phyloP scores from a whole-genome alignment of 2,113 vertebrate genomes.

The Zapornia atra region DNA sequence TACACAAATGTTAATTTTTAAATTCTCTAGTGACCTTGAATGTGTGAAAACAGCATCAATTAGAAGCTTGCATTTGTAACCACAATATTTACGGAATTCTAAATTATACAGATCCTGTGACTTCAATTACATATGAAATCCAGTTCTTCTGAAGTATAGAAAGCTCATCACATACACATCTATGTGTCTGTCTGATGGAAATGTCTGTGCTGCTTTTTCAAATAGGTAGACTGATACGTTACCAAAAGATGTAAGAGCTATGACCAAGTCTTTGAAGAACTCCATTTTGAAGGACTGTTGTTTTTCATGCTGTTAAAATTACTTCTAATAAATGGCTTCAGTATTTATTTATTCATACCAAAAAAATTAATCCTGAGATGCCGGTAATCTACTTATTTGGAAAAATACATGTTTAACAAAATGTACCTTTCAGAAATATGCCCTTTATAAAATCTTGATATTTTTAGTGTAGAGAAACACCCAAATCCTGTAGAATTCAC shows the following conservation, averaged over 20 bases:
- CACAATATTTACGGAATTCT: not conserved
- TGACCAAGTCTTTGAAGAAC: not conserved
- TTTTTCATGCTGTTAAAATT: conserved; percentile 39
- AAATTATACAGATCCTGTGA: not conserved
- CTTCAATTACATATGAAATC: not conserved
- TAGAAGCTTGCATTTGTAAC: not conserved
- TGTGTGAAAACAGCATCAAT: not conserved
- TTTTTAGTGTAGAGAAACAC: not conserved
- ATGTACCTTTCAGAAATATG: conserved; percentile 7
- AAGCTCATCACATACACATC: not conserved
- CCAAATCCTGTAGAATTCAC: not conserved
- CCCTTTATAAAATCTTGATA: not conserved
- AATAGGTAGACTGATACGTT: not conserved
- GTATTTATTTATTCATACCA: not conserved
- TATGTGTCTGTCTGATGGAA: not conserved
- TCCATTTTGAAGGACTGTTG: not conserved
- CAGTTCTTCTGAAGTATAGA: not conserved
- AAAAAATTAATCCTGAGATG: not conserved
- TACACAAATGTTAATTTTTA: not conserved
- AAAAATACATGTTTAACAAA: not conserved
- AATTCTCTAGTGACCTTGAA: not conserved
- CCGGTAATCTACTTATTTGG: not conserved
- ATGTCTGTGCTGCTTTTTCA: not conserved
- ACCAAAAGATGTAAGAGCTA: not conserved
- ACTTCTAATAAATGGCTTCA: not conserved